These are phyloP conservation scores for Ibycter americanus DNA, from an alignment of 2,797 vertebrate genomes.

Conservation along the genomic window DNA sequence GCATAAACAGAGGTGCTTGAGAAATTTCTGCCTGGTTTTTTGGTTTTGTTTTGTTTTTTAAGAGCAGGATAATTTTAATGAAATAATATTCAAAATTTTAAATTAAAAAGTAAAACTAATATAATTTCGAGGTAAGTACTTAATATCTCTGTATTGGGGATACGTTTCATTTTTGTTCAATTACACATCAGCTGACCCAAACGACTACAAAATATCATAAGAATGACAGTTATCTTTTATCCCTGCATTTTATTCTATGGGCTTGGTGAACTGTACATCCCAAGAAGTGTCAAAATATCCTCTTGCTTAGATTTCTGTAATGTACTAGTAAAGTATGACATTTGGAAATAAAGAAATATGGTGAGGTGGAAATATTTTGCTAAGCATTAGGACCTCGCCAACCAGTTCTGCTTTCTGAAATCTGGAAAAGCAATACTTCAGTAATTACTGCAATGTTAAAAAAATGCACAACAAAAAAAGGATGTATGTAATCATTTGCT, in stretches of 20 bases:
- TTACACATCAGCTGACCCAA: not conserved
- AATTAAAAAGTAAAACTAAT: not conserved
- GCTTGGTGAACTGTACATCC: not conserved
- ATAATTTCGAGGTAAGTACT: not conserved
- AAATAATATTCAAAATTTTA: not conserved
- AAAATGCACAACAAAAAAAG: not conserved
- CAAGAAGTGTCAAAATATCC: not conserved
- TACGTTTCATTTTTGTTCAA: not conserved
- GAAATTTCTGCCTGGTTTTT: not conserved
- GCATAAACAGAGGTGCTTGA: not conserved
- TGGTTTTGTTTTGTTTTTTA: not conserved
- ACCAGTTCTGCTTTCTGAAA: not conserved
- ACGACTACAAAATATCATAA: not conserved
- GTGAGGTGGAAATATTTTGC: not conserved
- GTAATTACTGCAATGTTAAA: not conserved
- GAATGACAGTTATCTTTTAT: not conserved
- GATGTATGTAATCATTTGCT: not conserved
- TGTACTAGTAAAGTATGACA: not conserved
- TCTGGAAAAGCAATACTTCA: not conserved
- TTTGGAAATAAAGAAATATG: not conserved
- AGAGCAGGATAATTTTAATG: not conserved
- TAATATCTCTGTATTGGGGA: not conserved
- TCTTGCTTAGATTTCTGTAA: not conserved
- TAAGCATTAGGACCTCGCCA: not conserved
- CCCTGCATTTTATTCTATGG: not conserved